A percentile compares a stretch with the other conserved stretches of the same genome.
Conservation (phyloP, 2,888 invertebrate species). For the Coenonympha arcania region DNA sequence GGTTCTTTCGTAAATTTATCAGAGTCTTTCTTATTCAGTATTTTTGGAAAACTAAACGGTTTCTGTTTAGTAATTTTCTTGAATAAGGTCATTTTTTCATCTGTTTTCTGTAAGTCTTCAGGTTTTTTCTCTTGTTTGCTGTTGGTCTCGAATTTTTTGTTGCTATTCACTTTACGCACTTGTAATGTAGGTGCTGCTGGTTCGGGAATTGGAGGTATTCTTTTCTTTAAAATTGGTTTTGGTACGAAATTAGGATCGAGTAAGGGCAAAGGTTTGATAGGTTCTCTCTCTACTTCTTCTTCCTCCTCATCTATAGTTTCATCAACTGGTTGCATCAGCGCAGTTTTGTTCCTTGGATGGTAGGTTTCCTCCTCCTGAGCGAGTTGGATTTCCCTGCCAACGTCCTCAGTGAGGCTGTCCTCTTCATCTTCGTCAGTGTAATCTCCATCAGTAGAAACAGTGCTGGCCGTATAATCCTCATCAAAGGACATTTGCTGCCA, state of each 20-base stretch:
- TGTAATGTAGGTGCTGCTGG: neutral
- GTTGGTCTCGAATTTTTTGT: slow-evolving; percentile 30
- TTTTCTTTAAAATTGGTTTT: slow-evolving; percentile 84
- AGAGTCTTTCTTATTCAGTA: slow-evolving; percentile 54
- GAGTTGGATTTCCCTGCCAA: slow-evolving; percentile 45
- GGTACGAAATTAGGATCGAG: slow-evolving; percentile 82
- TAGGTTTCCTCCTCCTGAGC: slow-evolving; percentile 78
- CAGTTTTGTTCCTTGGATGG: slow-evolving; percentile 76
- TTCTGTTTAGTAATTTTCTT: slow-evolving; percentile 63
- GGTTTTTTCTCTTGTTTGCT: slow-evolving; percentile 23
- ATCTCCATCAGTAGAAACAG: slow-evolving; percentile 71
- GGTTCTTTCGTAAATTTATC: slow-evolving; percentile 38
- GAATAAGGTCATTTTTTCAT: slow-evolving; percentile 55
- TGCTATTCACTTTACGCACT: neutral
- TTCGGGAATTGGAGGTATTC: slow-evolving; percentile 50
- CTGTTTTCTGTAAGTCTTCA: slow-evolving; percentile 45
- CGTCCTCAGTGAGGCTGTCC: slow-evolving; percentile 55
- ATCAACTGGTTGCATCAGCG: slow-evolving; percentile 41
- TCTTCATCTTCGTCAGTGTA: slow-evolving; percentile 48
- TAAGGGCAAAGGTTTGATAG: slow-evolving; percentile 76
- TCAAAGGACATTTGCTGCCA: slow-evolving; percentile 72
- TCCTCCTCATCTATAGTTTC: slow-evolving; percentile 54
- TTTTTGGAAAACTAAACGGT: slow-evolving; percentile 54
- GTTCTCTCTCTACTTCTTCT: slow-evolving; percentile 72
- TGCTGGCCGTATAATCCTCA: slow-evolving; percentile 78